Base-by-base conservation (phyloP, 2,113 vertebrate species). In the Leucopsar rothschildi region DNA sequence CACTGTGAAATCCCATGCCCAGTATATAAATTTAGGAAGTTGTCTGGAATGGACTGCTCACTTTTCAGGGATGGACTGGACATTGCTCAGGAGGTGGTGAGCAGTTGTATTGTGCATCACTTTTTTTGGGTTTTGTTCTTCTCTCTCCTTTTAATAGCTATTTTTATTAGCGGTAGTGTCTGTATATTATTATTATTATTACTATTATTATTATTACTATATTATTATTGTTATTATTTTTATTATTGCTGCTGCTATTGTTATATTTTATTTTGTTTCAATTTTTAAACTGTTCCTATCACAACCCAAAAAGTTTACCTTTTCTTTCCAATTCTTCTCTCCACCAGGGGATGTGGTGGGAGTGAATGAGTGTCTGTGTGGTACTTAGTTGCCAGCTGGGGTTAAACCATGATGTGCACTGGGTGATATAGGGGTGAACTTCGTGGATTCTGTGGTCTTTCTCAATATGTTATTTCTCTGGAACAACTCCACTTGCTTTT, bases 351-450 rank as follows among this genome's bases (percentile, higher is more conserved):
- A 33, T 39, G 10, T 15, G 21, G 11, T 55, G 8, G 20, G 31
- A 56, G 12, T 16, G 24, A 79, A 24, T 11, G 28, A 53, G 28
- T 60, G 20, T 6, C 29, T 82, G 25, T 15, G 21, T 42, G 31
- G n/a, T 23, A 18, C 25, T 44, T 27, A 16, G 6, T 11, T 77
- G 35, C 35, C 35, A 49, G 35, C 18, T 83, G 40, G 63, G 12
- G 35, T 76, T 55, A 61, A 82, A 55, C 25, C 40, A 69, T 24
- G 11, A 55, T 21, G 29, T 19, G 31, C 1, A 0, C 3, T 39
- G 39, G 33, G 14, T 0, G 0, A 5, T 31, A 63, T 31, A 63
- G 16, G 5, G 9, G 35, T 63, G 52, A 69, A 28, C 9, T 73
- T 75, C 45, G 18, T 71, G 35, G 42, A 16, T 68, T 82, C 28